These are phyloP conservation scores for Lutraria lutraria DNA, from an alignment of 2,888 invertebrate genomes.

Conservation along the genomic window DNA sequence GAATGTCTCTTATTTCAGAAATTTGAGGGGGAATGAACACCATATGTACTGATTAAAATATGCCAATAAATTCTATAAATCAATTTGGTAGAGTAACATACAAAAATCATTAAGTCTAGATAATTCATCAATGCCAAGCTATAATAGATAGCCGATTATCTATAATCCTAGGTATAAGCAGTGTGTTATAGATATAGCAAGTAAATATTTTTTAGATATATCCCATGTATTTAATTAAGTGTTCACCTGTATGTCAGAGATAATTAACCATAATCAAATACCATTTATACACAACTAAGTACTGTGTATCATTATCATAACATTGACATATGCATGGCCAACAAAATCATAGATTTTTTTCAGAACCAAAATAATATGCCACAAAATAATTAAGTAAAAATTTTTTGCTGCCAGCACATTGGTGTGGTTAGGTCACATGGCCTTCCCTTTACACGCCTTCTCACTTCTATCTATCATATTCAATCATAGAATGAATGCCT, in stretches of 20 bases:
- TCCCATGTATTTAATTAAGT: slow-evolving; percentile 20
- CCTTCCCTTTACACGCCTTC: too few species aligned
- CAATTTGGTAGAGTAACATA: neutral
- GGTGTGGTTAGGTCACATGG: too few species aligned
- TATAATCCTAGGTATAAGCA: neutral
- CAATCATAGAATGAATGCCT: too few species aligned
- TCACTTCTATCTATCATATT: too few species aligned
- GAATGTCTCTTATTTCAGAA: too few species aligned
- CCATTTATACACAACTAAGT: neutral
- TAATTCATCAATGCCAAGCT: slow-evolving; percentile 10
- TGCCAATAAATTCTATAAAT: neutral
- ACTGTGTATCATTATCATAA: neutral
- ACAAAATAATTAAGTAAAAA: too few species aligned
- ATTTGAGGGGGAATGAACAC: neutral
- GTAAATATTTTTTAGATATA: neutral
- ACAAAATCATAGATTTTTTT: neutral
- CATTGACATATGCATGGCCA: neutral
- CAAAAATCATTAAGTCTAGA: slow-evolving; percentile 16
- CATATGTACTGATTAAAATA: neutral
- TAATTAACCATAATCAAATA: neutral
- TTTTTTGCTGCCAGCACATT: too few species aligned
- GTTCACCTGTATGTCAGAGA: slow-evolving; percentile 12
- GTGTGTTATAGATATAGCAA: neutral
- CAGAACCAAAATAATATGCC: neutral
- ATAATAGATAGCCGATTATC: neutral